These are phyloP conservation scores for Corythucha ciliata DNA, from an alignment of 2,888 invertebrate species.

Conservation along the genomic window DNA sequence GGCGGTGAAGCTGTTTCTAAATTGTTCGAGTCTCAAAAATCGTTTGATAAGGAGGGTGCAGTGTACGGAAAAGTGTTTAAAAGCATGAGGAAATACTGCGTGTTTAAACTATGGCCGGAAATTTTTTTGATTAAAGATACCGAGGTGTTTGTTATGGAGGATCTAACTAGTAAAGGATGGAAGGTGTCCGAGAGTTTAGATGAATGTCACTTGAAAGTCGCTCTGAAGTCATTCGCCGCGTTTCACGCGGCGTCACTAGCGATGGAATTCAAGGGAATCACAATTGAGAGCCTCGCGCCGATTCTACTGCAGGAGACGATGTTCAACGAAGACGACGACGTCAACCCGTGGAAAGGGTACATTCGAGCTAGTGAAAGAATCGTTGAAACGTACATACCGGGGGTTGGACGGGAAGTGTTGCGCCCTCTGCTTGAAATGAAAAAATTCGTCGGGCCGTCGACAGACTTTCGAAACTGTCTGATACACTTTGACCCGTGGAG, in stretches of 20 bases:
- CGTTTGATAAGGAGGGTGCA: conserved; percentile 16
- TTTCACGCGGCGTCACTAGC: conserved; percentile 20
- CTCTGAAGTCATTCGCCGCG: conserved; percentile 11
- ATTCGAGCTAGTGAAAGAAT: not conserved
- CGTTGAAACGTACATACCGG: conserved; percentile 6
- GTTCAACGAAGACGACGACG: conserved; percentile 2
- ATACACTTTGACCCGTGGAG: conserved; percentile 25
- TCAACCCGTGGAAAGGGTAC: conserved; percentile 18
- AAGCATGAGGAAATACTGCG: not conserved
- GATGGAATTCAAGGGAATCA: not conserved
- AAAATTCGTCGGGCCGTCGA: conserved; percentile 1
- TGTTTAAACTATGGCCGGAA: conserved; percentile 14
- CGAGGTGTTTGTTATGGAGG: conserved; percentile 17
- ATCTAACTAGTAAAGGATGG: conserved; percentile 18
- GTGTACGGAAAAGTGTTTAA: conserved; percentile 16
- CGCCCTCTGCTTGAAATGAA: not conserved
- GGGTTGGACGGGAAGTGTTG: too few species aligned
- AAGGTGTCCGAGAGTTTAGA: not conserved
- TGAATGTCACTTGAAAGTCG: conserved; percentile 1
- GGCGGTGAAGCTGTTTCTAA: conserved; percentile 4
- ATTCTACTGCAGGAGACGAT: conserved; percentile 16
- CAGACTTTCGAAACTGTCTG: conserved; percentile 14
- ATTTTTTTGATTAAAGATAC: conserved; percentile 5
- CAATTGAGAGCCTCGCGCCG: not conserved
- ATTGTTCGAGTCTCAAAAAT: conserved; percentile 16